Conservation (phyloP, 1,140 invertebrate species). For the Aphaenogaster ashmeadi region DNA sequence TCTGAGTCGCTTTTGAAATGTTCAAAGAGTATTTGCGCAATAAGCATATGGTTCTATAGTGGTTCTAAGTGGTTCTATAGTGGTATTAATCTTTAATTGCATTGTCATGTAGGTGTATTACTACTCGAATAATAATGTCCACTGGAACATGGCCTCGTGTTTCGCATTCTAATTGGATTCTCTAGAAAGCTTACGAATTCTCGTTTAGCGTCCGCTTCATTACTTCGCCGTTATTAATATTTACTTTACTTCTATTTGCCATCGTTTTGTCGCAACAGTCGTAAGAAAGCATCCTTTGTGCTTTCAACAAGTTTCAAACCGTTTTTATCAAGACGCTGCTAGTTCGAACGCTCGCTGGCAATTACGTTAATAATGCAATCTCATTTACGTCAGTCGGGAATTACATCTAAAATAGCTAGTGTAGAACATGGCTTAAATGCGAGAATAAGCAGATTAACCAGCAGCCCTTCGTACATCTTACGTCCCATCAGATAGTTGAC, state of each 20-base stretch:
- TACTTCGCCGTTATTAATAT: constrained; percentile 62
- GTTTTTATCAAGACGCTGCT: constrained; percentile 44
- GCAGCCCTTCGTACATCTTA: constrained; percentile 49
- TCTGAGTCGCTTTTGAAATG: not conserved
- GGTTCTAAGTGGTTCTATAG: constrained; percentile 9
- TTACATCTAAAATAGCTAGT: constrained; percentile 62
- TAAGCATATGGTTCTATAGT: constrained; percentile 35
- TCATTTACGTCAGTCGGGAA: constrained; percentile 60
- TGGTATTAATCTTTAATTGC: constrained; percentile 72
- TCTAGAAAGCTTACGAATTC: constrained; percentile 56
- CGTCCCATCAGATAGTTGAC: constrained; percentile 29
- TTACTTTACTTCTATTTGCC: constrained; percentile 56
- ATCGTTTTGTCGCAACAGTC: constrained; percentile 54
- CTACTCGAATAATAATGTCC: constrained; percentile 58
- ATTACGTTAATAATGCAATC: constrained; percentile 65
- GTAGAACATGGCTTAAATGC: constrained; percentile 60
- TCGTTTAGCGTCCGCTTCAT: constrained; percentile 58
- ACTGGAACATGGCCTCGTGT: constrained; percentile 27
- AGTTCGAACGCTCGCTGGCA: constrained; percentile 57
- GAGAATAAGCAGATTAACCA: constrained; percentile 61
- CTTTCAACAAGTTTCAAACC: not conserved
- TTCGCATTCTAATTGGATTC: constrained; percentile 69
- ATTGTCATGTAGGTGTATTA: constrained; percentile 56
- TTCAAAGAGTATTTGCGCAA: constrained; percentile 33
- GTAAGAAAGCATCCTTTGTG: constrained; percentile 50